These are phyloP conservation scores for Andinoacara biseriatus DNA, from an alignment of 2,113 vertebrate genomes.

Conservation along the genomic window DNA sequence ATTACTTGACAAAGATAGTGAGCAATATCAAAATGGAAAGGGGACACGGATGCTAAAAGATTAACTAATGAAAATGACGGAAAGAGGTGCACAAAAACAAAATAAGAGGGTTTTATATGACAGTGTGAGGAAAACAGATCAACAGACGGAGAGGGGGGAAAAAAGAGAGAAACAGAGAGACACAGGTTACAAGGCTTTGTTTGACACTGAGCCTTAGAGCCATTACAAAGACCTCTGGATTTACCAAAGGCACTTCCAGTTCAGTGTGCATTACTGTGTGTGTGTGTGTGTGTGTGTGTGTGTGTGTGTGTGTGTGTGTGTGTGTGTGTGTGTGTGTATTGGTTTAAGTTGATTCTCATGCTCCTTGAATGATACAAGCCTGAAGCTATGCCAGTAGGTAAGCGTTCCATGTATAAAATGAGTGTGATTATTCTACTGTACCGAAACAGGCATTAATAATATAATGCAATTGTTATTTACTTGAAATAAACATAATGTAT, in stretches of 20 bases:
- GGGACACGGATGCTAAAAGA: neutral
- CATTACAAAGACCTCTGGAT: constrained; percentile 67
- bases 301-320: too few species aligned
- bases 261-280: constrained; percentile 38
- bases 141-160: constrained; percentile 10
- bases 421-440: constrained; percentile 3
- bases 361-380: constrained; percentile 32
- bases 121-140: constrained; percentile 24
- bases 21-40: neutral
- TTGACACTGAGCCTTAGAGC: constrained; percentile 66
- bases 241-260: constrained; percentile 55
- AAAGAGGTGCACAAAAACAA: neutral
- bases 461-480: neutral
- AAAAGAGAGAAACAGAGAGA: constrained; percentile 29
- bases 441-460: constrained; percentile 12
- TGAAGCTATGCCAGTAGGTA: neutral
- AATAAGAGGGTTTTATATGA: neutral
- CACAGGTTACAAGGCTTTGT: constrained; percentile 57
- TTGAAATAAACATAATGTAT: neutral
- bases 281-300: too few species aligned
- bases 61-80: neutral
- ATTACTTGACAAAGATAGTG: neutral
- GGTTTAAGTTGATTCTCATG: constrained; percentile 5
- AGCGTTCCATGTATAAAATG: constrained; percentile 27
- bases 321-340: constrained; percentile 15